These are phyloP conservation scores for Myiagra hebetior DNA, from an alignment of 2,113 vertebrate genomes.

Conservation along the genomic window DNA sequence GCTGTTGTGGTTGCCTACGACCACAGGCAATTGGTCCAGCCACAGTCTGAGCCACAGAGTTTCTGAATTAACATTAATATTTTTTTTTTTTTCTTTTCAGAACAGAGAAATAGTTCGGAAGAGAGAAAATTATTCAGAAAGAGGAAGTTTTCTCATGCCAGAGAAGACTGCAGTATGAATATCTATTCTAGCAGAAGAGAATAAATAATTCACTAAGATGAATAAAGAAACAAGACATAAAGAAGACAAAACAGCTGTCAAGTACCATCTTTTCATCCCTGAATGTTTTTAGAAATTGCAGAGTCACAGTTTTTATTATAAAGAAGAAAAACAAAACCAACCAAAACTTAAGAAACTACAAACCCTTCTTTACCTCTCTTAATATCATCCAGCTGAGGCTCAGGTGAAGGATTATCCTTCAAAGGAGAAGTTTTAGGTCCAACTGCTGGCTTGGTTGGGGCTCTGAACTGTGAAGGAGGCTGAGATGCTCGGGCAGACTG, in stretches of 20 bases:
- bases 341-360: background rate
- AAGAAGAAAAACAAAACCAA: background rate
- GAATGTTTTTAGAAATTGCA: background rate
- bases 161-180: background rate
- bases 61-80: background rate
- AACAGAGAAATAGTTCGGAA: background rate
- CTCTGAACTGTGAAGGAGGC: constrained; percentile 86
- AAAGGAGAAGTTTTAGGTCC: constrained; percentile 91
- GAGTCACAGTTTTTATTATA: background rate
- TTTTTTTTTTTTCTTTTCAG: background rate
- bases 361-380: constrained; percentile 85
- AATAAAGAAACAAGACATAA: background rate
- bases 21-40: background rate
- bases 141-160: background rate
- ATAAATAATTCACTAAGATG: constrained; percentile 16
- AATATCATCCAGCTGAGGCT: constrained; percentile 96
- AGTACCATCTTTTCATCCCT: background rate
- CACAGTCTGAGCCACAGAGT: background rate
- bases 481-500: constrained; percentile 86
- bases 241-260: background rate
- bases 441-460: constrained; percentile 85
- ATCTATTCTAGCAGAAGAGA: background rate
- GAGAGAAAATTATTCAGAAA: background rate
- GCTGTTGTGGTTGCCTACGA: background rate
- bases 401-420: constrained; percentile 96